Percentiles rank a stretch among this genome's conserved stretches.
phyloP scores from a whole-genome alignment of 2,113 vertebrate genomes.

The Nothobranchius kuhntae region DNA sequence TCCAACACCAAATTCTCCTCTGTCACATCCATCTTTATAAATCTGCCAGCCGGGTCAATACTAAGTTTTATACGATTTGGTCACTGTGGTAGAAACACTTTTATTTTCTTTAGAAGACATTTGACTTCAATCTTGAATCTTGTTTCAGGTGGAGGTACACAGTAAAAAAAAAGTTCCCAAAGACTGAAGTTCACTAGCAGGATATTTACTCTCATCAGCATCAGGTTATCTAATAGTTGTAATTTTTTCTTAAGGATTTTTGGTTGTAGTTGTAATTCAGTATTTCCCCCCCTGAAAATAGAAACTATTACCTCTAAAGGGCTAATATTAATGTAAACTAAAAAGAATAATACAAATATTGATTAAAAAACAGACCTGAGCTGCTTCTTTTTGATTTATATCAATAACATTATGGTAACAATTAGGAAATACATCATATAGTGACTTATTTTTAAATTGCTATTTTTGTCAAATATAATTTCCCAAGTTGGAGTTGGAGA shows the following conservation, averaged over 20 bases:
- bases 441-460: too few relatives aligned
- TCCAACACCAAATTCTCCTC: conserved; percentile 62
- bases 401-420: too few relatives aligned
- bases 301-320: too few relatives aligned
- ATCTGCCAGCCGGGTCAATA: conserved; percentile 71
- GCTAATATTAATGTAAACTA: too few relatives aligned
- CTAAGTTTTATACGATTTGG: conserved; percentile 65
- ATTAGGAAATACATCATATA: too few relatives aligned
- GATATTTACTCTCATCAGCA: too few relatives aligned
- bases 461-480: too few relatives aligned
- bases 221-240: background rate
- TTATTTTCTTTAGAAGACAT: conserved; percentile 44
- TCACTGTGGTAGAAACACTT: conserved; percentile 37
- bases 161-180: background rate
- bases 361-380: too few relatives aligned
- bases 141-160: conserved; percentile 28
- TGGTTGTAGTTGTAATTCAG: background rate
- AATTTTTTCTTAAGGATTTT: background rate
- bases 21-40: conserved; percentile 75
- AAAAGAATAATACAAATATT: too few relatives aligned
- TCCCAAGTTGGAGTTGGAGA: too few relatives aligned
- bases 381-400: too few relatives aligned
- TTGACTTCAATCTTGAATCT: conserved; percentile 42
- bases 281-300: too few relatives aligned
- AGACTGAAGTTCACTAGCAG: background rate